Evolutionary conservation across 2,888 invertebrate genomes (phyloP), one percentile per base, ranked within the genome.

Genomic region (Ectemnius lituratus): DNA sequence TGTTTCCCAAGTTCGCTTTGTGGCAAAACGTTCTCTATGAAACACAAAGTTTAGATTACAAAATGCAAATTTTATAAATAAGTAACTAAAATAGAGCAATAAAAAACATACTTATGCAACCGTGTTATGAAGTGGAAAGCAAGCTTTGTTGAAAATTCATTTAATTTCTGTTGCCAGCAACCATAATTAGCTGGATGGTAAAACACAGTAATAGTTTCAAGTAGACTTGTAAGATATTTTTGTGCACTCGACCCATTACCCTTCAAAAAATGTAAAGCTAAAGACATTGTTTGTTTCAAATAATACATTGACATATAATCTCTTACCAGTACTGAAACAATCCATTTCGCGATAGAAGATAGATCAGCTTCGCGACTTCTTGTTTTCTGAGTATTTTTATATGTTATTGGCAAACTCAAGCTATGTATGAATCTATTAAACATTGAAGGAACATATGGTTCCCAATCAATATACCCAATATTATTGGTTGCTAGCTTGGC

Each of bases 141-240:
- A n/a, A 97, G 91, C 86, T 94, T 94, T 64, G 93, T 92, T 2
- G 97, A 91, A 5, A 96, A 91, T 70, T 95, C 94, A 70, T 94
- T 93, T 0, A 96, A 92, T 79, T 93, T 94, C 76, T 90, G 90
- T 0, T 95, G 93, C 97, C 98, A 98, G 60, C 94, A 90, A 28
- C 98, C 98, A 49, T 92, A 91, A 90, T 98, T 98, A 0, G 97
- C 97, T 65, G 97, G 97, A 91, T 98, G 96, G 84, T 96, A 94
- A 91, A 97, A 98, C 4, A 97, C 96, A 89, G 97, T 96, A 3
- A 97, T 92, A 0, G 96, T 95, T 80, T 94, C 95, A 87, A 98
- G 94, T 87, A 98, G 94, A 84, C 95, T 95, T 70, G 94, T 94
- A 65, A 98, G 92, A 85, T 97, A 95, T 63, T 93, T 93, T 87